A percentile compares a stretch with the other conserved stretches of the same genome.
phyloP scores from a whole-genome alignment of 53 echinoderm and acorn worm species.

The Actinopyga echinites region DNA sequence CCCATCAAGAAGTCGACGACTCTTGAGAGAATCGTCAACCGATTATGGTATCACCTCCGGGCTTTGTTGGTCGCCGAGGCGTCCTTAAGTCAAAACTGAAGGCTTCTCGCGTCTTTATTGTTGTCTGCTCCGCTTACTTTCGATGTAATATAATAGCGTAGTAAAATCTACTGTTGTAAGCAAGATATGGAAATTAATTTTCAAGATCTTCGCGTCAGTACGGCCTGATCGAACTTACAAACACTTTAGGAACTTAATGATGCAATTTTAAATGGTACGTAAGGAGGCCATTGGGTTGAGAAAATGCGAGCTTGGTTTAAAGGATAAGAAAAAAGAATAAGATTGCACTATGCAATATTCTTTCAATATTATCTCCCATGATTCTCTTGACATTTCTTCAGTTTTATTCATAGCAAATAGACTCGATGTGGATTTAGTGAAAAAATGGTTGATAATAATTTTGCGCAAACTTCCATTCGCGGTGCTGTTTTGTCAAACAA shows the following conservation, averaged over 20 bases:
- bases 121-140: slow-evolving; percentile 26
- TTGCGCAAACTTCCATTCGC: too few species aligned
- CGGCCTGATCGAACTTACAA: slow-evolving; percentile 17
- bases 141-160: slow-evolving; percentile 36
- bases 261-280: slow-evolving; percentile 22
- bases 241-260: slow-evolving; percentile 30
- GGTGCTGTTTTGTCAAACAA: too few species aligned
- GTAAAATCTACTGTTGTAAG: slow-evolving; percentile 34
- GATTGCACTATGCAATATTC: too few species aligned
- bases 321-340: too few species aligned
- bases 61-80: slow-evolving; percentile 30
- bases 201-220: slow-evolving; percentile 1
- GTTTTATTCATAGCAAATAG: too few species aligned
- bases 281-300: slow-evolving; percentile 7
- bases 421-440: too few species aligned
- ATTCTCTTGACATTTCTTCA: too few species aligned
- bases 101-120: slow-evolving; percentile 10
- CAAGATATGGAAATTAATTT: slow-evolving; percentile 40
- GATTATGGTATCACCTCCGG: slow-evolving; percentile 30
- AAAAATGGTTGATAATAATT: too few species aligned
- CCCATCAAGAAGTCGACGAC: slow-evolving; percentile 23
- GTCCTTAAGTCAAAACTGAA: slow-evolving; percentile 29
- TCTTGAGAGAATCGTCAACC: slow-evolving; percentile 29
- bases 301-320: too few species aligned
- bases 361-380: too few species aligned